Conservation (phyloP, 2,113 vertebrate species). For the Grallaria varia region DNA sequence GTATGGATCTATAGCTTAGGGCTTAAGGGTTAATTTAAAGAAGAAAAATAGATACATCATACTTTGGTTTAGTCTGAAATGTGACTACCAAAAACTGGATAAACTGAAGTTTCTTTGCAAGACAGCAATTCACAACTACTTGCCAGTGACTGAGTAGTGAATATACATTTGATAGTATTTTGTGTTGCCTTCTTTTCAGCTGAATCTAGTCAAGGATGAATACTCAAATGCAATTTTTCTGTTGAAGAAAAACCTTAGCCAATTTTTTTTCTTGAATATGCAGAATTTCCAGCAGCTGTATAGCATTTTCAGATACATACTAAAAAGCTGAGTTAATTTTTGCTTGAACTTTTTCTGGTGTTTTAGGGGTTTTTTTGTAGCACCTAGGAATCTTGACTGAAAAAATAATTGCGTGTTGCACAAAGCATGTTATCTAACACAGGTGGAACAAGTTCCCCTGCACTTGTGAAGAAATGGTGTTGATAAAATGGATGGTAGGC, state of each 20-base stretch:
- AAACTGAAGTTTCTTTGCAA: not conserved
- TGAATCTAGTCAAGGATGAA: not conserved
- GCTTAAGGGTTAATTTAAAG: not conserved
- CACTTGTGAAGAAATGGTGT: not conserved
- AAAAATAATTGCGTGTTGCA: accelerated
- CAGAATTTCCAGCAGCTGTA: not conserved
- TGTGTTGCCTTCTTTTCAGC: not conserved
- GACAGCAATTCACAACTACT: not conserved
- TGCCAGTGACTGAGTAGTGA: not conserved
- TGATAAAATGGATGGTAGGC: not conserved
- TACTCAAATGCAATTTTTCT: not conserved
- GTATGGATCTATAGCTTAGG: not conserved
- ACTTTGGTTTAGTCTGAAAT: not conserved
- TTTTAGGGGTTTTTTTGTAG: not conserved
- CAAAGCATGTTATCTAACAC: not conserved
- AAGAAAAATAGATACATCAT: not conserved
- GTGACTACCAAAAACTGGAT: not conserved
- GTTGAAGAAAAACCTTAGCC: not conserved
- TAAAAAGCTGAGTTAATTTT: not conserved
- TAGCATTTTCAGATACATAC: not conserved
- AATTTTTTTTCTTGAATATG: not conserved
- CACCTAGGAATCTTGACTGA: not conserved
- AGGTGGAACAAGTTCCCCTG: not conserved
- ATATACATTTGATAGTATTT: not conserved
- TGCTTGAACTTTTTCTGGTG: not conserved